A percentile compares a stretch with the other conserved stretches of the same genome.
Evolutionary conservation across 2,797 vertebrate genomes (phyloP).

Genomic region (Tenualosa ilisha): DNA sequence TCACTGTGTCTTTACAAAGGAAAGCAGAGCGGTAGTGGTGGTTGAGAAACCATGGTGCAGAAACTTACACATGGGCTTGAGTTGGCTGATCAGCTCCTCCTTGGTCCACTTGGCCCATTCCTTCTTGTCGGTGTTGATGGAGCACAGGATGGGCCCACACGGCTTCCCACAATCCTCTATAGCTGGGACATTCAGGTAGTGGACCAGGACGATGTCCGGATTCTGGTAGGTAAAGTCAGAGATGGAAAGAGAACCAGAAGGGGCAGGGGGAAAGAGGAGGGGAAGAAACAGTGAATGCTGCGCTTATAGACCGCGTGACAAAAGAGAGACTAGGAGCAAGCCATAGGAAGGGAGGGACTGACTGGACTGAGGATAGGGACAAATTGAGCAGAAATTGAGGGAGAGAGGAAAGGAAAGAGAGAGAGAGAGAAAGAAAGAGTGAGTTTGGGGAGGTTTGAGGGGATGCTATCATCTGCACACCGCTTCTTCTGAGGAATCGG

Average conservation of each 20-base stretch:
- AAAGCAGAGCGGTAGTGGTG: not conserved
- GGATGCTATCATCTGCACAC: not conserved
- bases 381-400: conserved; percentile 20
- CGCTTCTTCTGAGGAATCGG: not conserved
- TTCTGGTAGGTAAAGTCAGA: conserved; percentile 73
- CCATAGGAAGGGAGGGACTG: not conserved
- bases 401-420: conserved; percentile 15
- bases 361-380: not conserved
- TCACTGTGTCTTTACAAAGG: too few species aligned
- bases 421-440: conserved; percentile 3
- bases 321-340: conserved; percentile 18
- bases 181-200: conserved; percentile 97
- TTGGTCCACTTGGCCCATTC: conserved; percentile 99
- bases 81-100: conserved; percentile 96
- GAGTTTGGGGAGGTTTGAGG: not conserved
- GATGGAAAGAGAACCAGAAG: not conserved
- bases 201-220: conserved; percentile 96
- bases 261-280: conserved; percentile 32
- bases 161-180: conserved; percentile 98
- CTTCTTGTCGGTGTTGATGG: conserved; percentile 97
- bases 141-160: conserved; percentile 93
- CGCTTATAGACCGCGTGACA: not conserved
- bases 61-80: conserved; percentile 97
- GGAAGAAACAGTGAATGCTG: conserved; percentile 29
- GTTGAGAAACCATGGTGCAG: not conserved